Evolutionary conservation across 2,113 vertebrate species (phyloP).

Genomic region (Ptychochromis oligacanthus): DNA sequence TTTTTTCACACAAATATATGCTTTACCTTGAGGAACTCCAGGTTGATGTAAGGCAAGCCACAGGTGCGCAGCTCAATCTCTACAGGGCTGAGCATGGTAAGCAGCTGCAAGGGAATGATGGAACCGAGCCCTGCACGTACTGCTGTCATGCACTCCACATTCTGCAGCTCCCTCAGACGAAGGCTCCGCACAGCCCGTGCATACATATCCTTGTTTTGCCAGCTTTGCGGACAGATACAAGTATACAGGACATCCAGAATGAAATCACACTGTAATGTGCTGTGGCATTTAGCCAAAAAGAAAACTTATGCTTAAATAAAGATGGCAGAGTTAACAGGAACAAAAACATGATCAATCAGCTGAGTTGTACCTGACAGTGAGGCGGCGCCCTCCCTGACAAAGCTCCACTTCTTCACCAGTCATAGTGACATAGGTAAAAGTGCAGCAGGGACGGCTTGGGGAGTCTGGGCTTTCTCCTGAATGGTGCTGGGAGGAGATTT

Average conservation of each 20-base stretch:
- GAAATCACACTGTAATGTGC: background rate
- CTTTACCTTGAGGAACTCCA: conserved; percentile 96
- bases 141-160: conserved; percentile 87
- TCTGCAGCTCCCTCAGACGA: conserved; percentile 92
- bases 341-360: background rate
- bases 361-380: conserved; percentile 85
- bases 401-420: conserved; percentile 95
- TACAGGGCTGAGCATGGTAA: conserved; percentile 89
- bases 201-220: conserved; percentile 96
- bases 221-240: conserved; percentile 77
- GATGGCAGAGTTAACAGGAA: background rate
- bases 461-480: conserved; percentile 92
- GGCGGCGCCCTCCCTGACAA: conserved; percentile 87
- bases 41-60: conserved; percentile 93
- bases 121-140: conserved; percentile 91
- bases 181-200: conserved; percentile 87
- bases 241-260: background rate
- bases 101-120: conserved; percentile 96
- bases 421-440: conserved; percentile 94
- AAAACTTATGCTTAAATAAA: background rate
- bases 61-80: conserved; percentile 97
- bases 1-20: background rate
- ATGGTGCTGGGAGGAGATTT: conserved; percentile 93
- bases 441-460: conserved; percentile 91
- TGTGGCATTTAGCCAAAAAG: background rate